These are phyloP conservation scores for Riptortus pedestris DNA, from an alignment of 1,140 invertebrate species.

Conservation along the genomic window DNA sequence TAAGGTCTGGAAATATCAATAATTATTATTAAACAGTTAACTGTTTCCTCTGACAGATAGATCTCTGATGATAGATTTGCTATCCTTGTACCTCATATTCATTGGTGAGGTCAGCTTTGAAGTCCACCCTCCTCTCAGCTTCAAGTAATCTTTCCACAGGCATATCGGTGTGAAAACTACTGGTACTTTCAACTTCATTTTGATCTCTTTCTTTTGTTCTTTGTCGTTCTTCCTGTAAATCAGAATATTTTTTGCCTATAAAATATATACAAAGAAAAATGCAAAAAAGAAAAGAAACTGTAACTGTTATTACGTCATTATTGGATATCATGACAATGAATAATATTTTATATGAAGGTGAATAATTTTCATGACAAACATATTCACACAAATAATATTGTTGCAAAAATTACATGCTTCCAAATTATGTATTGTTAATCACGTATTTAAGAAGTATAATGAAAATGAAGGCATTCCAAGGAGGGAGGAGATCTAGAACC, in stretches of 20 bases:
- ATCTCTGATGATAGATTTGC: no score
- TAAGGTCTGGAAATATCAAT: no score
- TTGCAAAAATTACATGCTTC: no score
- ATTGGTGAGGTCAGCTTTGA: conserved; percentile 45
- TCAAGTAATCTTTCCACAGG: conserved; percentile 72
- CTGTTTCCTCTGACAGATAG: no score
- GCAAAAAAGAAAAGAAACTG: neutral
- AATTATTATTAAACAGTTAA: no score
- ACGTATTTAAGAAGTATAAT: no score
- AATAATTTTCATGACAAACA: neutral
- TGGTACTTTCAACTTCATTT: conserved; percentile 69
- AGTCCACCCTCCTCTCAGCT: conserved; percentile 66
- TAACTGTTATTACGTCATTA: neutral
- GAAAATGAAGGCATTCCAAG: no score
- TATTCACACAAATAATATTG: no score
- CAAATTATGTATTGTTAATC: no score
- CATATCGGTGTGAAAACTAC: conserved; percentile 60
- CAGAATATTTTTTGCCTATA: neutral
- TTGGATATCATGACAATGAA: no score
- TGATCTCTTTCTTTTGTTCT: conserved; percentile 69
- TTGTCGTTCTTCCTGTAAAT: conserved; percentile 61
- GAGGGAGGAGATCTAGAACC: no score
- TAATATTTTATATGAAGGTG: neutral
- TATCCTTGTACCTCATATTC: conserved; percentile 49
- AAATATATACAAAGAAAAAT: no score